A percentile compares a stretch with the other conserved stretches of the same genome.
These are phyloP conservation scores for Typhlichthys subterraneus DNA, from an alignment of 2,797 vertebrate species.

Conservation along the genomic window DNA sequence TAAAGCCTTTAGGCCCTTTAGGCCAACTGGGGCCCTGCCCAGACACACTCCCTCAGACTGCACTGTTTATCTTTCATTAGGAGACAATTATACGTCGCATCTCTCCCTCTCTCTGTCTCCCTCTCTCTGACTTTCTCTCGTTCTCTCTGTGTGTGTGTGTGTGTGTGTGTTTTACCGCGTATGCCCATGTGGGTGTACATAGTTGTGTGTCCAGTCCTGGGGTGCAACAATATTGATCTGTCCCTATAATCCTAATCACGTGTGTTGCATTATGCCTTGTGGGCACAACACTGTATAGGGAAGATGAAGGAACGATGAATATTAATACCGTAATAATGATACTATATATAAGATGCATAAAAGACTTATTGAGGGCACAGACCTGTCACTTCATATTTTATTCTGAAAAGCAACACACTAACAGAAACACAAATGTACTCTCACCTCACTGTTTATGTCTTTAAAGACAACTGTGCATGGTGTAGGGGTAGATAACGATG, in stretches of 20 bases:
- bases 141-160: conserved; percentile 29
- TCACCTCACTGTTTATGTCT: no score
- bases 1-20: conserved; percentile 60
- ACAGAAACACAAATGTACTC: no score
- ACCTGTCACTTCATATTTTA: no score
- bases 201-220: conserved; percentile 23
- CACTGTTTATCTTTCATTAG: conserved; percentile 73
- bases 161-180: conserved; percentile 3
- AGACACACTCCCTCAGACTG: conserved; percentile 69
- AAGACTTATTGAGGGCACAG: no score
- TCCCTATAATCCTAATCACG: conserved; percentile 44
- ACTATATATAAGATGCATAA: no score
- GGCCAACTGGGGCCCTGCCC: conserved; percentile 56
- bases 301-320: not conserved
- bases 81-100: conserved; percentile 73
- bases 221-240: conserved; percentile 41
- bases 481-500: no score
- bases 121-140: conserved; percentile 16
- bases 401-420: no score
- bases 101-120: conserved; percentile 44
- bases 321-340: not conserved
- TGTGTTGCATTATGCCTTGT: conserved; percentile 57
- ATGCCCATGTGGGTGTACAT: conserved; percentile 1
- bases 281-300: conserved; percentile 41
- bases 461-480: no score